Evolutionary conservation across 1,140 invertebrate genomes (phyloP), one percentile per base, ranked within the genome.

Genomic region (Orussus abietinus): DNA sequence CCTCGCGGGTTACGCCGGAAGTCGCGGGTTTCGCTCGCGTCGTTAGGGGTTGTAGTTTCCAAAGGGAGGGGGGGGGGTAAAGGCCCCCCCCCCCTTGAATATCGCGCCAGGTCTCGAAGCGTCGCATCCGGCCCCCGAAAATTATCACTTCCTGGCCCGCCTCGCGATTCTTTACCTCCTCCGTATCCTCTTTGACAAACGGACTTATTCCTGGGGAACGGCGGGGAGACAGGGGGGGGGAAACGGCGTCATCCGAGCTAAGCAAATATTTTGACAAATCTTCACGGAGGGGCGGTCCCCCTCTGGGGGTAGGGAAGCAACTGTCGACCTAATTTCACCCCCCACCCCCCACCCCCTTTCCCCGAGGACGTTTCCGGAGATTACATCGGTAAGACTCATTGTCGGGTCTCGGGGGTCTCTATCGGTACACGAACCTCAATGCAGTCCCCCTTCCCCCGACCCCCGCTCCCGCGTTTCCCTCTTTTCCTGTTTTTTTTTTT

Each of bases 291-390:
- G 21, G 33, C 34, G 42, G 35, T 25, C n/a, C n/a, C n/a, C n/a
- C n/a, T n/a, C 58, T 54, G 53, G 59, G 66, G 64, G 60, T 64
- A 55, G 44, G 42, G 29, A 34, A 43, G 53, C 66, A 72, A 72
- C 68, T 69, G 68, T 67, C 63, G 63, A 58, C 58, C 66, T 68
- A 72, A 72, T 72, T 72, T n/a, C n/a, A n/a, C n/a, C n/a, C n/a
- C n/a, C n/a, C n/a, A n/a, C n/a, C n/a, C n/a, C n/a, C n/a, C n/a
- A n/a, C n/a, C n/a, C n/a, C n/a, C n/a, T n/a, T 67, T 60, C 63
- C 68, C 68, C 66, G 62, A 67, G n/a, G 67, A 69, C 57, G 61
- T 69, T 69, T 64, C 51, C 59, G 57, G 60, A 72, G 69, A 69
- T 71, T 72, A 72, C 66, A 69, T 69, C 64, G 58, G 56, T 57